Base-by-base conservation (phyloP, 2,113 vertebrate genomes). In the Tachysurus vachellii region DNA sequence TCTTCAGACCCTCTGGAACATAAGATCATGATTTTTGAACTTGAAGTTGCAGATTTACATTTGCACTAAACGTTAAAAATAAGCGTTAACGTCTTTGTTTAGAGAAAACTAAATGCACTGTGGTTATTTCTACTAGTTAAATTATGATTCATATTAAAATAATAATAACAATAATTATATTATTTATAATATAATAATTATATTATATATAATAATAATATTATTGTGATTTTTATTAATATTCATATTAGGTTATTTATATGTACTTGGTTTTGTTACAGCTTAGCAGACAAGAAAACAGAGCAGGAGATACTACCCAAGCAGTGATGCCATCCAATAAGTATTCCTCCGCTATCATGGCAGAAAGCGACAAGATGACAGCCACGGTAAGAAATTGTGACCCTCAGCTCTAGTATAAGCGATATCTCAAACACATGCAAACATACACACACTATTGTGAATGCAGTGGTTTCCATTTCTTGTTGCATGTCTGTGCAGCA, bases 291-390 rank as follows among this genome's bases (percentile, higher is more conserved):
- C 86, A 90, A 93, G 62, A 87, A 92, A 85, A 9, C 68, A 68
- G 59, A 88, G 80, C 86, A 91, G 91, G 79, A 88, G 36, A 91
- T 87, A 85, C 92, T 0, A 91, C 84, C 0, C 83, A 84, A 10
- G 92, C 89, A 64, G 92, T 47, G n/a, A 95, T 94, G 94, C 94
- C 95, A 87, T 93, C 93, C 59, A 95, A 95, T 91, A 94, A 94
- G 75, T 94, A 92, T 88, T 91, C 94, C 26, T 93, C 92, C 36
- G 90, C 89, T 0, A 91, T 93, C 84, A 93, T 94, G 93, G 94
- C 92, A 85, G 93, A 94, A 87, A 93, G 92, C 91, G 93, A 91
- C 90, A 93, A 94, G 86, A 93, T 95, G 92, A 88, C 94, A 0
- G 93, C 94, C 31, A 94, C 93, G 28, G 95, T 95, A 91, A 94